Percentiles rank a stretch among this genome's conserved stretches.
phyloP scores from a whole-genome alignment of 2,113 vertebrate species.

The Zosterops lateralis region DNA sequence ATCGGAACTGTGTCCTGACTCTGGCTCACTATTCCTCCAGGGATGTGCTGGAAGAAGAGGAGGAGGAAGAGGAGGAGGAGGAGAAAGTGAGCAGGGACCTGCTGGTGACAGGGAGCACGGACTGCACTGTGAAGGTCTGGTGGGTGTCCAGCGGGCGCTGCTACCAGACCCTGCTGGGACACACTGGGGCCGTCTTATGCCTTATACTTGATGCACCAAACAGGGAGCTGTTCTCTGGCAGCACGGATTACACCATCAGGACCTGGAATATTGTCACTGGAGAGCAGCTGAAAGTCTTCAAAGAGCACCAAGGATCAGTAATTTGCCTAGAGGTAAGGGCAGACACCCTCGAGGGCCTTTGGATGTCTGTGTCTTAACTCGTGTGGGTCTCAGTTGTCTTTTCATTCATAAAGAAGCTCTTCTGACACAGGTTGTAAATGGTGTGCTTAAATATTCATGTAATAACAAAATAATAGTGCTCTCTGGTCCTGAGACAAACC shows the following conservation, averaged over 20 bases:
- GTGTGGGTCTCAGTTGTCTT: not conserved
- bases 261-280: conserved; percentile 82
- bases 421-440: not conserved
- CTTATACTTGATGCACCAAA: conserved; percentile 72
- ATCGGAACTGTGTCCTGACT: conserved; percentile 80
- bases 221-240: conserved; percentile 79
- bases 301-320: conserved; percentile 80
- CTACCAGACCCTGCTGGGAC: conserved; percentile 79
- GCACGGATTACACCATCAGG: conserved; percentile 78
- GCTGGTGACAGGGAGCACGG: conserved; percentile 80
- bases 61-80: conserved; percentile 44
- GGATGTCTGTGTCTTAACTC: not conserved
- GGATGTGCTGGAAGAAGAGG: conserved; percentile 67
- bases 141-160: conserved; percentile 80
- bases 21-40: conserved; percentile 75
- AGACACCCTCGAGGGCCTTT: not conserved
- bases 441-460: not conserved
- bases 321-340: conserved; percentile 82
- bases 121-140: conserved; percentile 83
- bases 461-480: not conserved
- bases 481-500: not conserved
- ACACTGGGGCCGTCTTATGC: conserved; percentile 79
- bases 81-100: conserved; percentile 72
- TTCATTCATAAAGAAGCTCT: not conserved
- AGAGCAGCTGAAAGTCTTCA: conserved; percentile 77